Base-by-base conservation (phyloP, 2,888 invertebrate genomes). In the Nudaria mundana region DNA sequence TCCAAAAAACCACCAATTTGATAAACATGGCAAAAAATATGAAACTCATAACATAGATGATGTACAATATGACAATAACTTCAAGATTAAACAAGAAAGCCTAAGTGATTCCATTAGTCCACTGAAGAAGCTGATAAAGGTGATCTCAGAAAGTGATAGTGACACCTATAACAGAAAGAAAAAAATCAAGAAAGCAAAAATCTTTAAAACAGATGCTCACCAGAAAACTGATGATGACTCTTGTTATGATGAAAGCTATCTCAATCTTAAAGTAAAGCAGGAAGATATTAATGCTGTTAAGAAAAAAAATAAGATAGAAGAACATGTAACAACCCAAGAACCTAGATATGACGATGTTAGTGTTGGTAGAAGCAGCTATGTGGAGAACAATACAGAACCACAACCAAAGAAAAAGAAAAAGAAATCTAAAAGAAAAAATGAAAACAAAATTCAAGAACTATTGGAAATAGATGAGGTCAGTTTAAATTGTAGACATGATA, bases 221-320 rank as follows among this genome's bases (percentile, higher is more conserved):
- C 23, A 45, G 7, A 33, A 40, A 22, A 40, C 40, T 11, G 41
- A 23, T 22, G 38, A 44, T 13, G 40, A 49, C 14, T 37, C 38
- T 20, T 40, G 42, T 11, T 43, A 63, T 41, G 61, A 68, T 63
- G 69, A 76, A 38, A 59, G 58, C 23, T 72, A 62, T 47, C 52
- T 78, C 8, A 54, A 76, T 37, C 42, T 65, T 15, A 60, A 59
- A 51, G 75, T 81, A 1, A 77, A 81, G 38, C 57, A 71, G 44
- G 74, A 73, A 52, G 43, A 66, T 34, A 38, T 39, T 4, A 41
- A 42, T 25, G 13, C 16, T 18, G 26, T 8, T 13, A 5, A 44
- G 10, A 14, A 64, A 40, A 26, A 10, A 15, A 57, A 52, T 32
- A 51, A 52, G 35, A 52, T 49, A 52, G 35, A 52, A 50, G 18